phyloP scores from a whole-genome alignment of 2,113 vertebrate genomes.

The Eudorcas thomsonii region DNA sequence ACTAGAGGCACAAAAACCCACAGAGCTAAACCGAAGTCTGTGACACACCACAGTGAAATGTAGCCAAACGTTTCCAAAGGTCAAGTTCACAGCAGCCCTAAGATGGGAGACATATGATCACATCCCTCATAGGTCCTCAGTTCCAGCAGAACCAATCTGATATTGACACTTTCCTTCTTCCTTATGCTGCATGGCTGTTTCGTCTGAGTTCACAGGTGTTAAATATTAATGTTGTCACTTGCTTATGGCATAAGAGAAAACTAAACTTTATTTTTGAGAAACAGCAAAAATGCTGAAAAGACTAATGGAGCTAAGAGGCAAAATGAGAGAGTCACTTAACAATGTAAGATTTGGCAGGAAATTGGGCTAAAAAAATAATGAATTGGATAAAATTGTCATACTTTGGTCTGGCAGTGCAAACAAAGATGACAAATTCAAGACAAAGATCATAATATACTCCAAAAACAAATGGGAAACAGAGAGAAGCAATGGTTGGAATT shows the following conservation, averaged over 20 bases:
- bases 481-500: neutral
- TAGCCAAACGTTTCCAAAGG: neutral
- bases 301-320: neutral
- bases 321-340: neutral
- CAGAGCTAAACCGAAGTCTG: neutral
- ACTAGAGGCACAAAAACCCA: neutral
- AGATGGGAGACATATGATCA: neutral
- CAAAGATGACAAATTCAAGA: neutral
- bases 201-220: neutral
- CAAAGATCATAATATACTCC: neutral
- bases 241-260: neutral
- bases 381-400: neutral
- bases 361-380: neutral
- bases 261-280: slow-evolving; percentile 16
- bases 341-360: neutral
- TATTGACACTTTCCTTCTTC: neutral
- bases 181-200: neutral
- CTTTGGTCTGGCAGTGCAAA: neutral
- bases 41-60: neutral
- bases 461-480: neutral
- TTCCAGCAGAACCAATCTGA: neutral
- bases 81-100: neutral
- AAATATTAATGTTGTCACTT: neutral
- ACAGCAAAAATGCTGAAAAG: neutral
- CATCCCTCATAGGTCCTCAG: rapidly evolving